phyloP scores from a whole-genome alignment of 2,888 invertebrate genomes.

The Helleia helle region DNA sequence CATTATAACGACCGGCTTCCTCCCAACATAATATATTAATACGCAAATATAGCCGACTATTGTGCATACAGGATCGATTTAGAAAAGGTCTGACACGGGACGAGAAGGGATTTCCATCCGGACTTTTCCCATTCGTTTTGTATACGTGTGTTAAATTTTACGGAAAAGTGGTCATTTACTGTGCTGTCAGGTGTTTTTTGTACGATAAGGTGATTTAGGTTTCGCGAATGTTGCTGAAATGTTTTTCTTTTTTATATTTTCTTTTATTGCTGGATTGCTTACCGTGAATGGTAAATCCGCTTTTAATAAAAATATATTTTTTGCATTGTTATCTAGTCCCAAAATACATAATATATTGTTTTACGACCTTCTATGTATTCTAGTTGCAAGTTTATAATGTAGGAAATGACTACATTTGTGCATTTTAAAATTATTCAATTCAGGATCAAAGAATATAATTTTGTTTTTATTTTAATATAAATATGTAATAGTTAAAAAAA shows the following conservation, averaged over 20 bases:
- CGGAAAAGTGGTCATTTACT: constrained; percentile 56
- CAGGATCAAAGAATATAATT: too few species aligned
- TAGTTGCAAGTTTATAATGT: too few species aligned
- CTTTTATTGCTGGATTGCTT: not conserved
- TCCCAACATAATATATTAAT: constrained; percentile 39
- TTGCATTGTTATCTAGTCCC: too few species aligned
- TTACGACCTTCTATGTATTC: too few species aligned
- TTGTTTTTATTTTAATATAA: too few species aligned
- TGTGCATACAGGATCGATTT: constrained; percentile 34
- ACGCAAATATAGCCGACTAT: constrained; percentile 44
- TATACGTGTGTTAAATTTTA: constrained; percentile 60
- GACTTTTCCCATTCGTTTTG: constrained; percentile 39
- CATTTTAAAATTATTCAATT: too few species aligned
- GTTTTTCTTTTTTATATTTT: constrained; percentile 1
- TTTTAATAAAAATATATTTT: too few species aligned
- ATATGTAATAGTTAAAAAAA: too few species aligned
- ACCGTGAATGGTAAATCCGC: too few species aligned
- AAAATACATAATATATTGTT: too few species aligned
- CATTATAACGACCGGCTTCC: constrained; percentile 51
- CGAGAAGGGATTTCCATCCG: constrained; percentile 48
- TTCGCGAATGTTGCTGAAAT: constrained; percentile 10
- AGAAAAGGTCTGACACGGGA: constrained; percentile 51
- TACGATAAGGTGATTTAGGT: constrained; percentile 23
- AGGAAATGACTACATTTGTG: too few species aligned
- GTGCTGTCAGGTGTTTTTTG: constrained; percentile 35